Percentiles rank a stretch among this genome's conserved stretches.
Evolutionary conservation across 2,888 invertebrate species (phyloP).

Genomic region (Synergus umbraculus): DNA sequence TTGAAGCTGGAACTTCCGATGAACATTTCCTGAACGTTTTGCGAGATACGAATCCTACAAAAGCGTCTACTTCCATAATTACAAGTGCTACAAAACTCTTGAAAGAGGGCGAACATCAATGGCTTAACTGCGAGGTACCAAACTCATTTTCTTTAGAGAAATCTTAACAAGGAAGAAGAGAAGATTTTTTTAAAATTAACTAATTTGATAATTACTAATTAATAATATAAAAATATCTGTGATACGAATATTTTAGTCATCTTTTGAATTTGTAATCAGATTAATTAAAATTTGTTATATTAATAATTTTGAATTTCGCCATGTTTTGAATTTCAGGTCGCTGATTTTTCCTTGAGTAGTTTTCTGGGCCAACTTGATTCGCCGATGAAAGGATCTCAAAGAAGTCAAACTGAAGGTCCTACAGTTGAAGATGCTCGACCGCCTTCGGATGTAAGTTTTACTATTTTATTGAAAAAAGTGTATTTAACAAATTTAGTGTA

Average conservation of each 20-base stretch:
- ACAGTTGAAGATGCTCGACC: constrained; percentile 78
- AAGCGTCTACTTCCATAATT: constrained; percentile 73
- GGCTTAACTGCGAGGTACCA: constrained; percentile 85
- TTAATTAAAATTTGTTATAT: not conserved
- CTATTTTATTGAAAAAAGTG: not conserved
- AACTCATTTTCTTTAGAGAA: not conserved
- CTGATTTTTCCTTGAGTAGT: constrained; percentile 92
- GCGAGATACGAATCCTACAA: constrained; percentile 58
- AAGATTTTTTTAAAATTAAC: too few species aligned
- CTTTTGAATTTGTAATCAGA: too few species aligned
- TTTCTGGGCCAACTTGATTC: constrained; percentile 89
- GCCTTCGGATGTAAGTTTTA: constrained; percentile 80
- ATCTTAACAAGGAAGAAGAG: too few species aligned
- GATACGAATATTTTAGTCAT: too few species aligned
- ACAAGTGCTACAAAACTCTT: constrained; percentile 75
- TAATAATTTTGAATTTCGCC: not conserved
- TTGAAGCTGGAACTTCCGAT: constrained; percentile 47
- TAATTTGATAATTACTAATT: too few species aligned
- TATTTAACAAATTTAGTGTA: too few species aligned
- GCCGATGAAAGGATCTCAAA: constrained; percentile 79
- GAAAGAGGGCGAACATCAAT: constrained; percentile 81
- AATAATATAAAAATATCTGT: too few species aligned
- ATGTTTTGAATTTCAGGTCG: constrained; percentile 73
- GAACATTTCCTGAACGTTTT: constrained; percentile 65
- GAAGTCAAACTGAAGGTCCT: constrained; percentile 70